Conservation (phyloP, 92 coral and sea anemone genomes). For the Chrysogorgia sp. region DNA sequence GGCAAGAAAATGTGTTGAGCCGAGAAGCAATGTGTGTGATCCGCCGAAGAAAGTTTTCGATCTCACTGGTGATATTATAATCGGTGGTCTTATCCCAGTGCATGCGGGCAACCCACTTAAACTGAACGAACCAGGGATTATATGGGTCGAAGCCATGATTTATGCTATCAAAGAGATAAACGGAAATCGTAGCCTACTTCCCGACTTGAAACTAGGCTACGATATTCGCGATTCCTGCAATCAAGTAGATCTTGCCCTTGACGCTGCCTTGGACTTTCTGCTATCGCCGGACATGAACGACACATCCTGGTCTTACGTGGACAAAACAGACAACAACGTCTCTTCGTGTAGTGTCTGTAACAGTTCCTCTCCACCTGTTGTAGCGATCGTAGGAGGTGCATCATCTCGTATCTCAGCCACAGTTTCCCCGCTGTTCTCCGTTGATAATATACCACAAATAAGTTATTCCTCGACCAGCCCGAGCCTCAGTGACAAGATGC, state of each 20-base stretch:
- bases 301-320: not conserved
- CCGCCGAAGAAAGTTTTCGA: constrained; percentile 53
- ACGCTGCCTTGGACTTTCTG: constrained; percentile 74
- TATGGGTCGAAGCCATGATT: constrained; percentile 97
- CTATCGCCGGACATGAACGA: constrained; percentile 48
- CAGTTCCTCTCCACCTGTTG: constrained; percentile 46
- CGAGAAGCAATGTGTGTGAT: constrained; percentile 47
- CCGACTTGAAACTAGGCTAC: constrained; percentile 69
- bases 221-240: constrained; percentile 98
- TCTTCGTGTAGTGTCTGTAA: constrained; percentile 12
- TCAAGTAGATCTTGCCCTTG: constrained; percentile 68
- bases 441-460: constrained; percentile 84
- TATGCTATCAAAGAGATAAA: constrained; percentile 82
- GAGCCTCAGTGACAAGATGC: constrained; percentile 73
- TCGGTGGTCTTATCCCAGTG: constrained; percentile 92
- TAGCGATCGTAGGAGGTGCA: constrained; percentile 95
- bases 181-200: constrained; percentile 47
- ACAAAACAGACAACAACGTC: constrained; percentile 18
- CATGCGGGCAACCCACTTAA: constrained; percentile 49
- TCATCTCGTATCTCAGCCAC: constrained; percentile 82
- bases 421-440: constrained; percentile 75
- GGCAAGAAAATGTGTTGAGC: no score
- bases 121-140: constrained; percentile 75
- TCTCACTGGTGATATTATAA: constrained; percentile 58
- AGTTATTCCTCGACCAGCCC: constrained; percentile 97